Percentiles rank a stretch among this genome's conserved stretches.
Evolutionary conservation across 1,140 invertebrate species (phyloP).

Genomic region (Manduca sexta): DNA sequence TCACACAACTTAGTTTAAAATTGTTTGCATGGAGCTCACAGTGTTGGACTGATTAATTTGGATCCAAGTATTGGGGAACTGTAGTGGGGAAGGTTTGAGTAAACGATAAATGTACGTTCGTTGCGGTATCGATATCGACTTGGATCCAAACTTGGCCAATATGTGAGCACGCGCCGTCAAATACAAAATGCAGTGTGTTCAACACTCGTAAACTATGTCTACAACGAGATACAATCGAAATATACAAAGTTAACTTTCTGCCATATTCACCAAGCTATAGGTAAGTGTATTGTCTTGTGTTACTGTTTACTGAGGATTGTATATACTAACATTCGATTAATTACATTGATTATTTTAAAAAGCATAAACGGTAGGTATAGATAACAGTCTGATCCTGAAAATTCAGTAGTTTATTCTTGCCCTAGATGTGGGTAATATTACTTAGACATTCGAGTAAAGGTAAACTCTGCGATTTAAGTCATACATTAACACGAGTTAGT

Average conservation of each 20-base stretch:
- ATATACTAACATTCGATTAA: conserved; percentile 34
- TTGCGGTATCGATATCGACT: neutral
- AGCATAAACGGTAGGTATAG: neutral
- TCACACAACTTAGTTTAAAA: conserved; percentile 45
- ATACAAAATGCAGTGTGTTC: conserved; percentile 49
- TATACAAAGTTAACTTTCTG: conserved; percentile 62
- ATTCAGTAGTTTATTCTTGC: neutral
- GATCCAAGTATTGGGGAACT: neutral
- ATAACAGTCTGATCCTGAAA: neutral
- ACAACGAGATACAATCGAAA: conserved; percentile 47
- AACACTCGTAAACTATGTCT: conserved; percentile 58
- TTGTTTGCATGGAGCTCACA: conserved; percentile 17
- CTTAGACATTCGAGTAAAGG: too few relatives aligned
- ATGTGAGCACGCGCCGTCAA: conserved; percentile 17
- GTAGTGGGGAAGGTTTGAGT: neutral
- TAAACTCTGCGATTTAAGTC: too few relatives aligned
- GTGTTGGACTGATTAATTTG: neutral
- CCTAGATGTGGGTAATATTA: too few relatives aligned
- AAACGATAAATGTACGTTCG: neutral
- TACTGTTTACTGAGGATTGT: conserved; percentile 61
- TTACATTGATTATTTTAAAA: conserved; percentile 22
- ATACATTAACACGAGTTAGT: too few relatives aligned
- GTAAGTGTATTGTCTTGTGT: conserved; percentile 69
- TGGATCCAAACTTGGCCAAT: neutral
- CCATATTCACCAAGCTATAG: conserved; percentile 69